Evolutionary conservation across 2,113 vertebrate genomes (phyloP).

Genomic region (Grammatotria lemairii): DNA sequence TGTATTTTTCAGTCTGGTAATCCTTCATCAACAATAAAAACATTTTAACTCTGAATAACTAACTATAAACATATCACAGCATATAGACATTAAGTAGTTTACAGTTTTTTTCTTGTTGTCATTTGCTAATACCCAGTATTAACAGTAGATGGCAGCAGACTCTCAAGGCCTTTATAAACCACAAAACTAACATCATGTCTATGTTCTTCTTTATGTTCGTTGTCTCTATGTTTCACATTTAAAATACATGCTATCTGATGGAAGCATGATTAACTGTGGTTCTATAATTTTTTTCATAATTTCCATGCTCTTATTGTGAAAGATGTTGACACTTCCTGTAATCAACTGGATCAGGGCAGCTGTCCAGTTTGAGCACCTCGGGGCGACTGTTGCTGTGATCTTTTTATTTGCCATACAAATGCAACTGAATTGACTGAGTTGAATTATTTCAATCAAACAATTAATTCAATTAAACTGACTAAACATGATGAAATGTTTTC

Average conservation of each 20-base stretch:
- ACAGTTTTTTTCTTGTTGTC: fast-evolving
- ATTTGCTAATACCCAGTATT: fast-evolving
- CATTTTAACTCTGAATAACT: background rate
- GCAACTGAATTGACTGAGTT: fast-evolving
- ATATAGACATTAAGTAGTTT: background rate
- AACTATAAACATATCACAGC: fast-evolving
- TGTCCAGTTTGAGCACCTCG: fast-evolving
- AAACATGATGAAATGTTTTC: background rate
- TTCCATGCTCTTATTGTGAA: background rate
- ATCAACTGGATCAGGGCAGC: fast-evolving
- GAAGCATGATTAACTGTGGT: background rate
- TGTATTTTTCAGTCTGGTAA: background rate
- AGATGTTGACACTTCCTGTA: fast-evolving
- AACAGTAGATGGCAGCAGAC: background rate
- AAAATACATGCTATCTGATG: fast-evolving
- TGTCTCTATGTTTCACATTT: background rate
- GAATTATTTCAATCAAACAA: background rate
- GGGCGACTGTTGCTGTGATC: fast-evolving
- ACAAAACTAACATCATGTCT: background rate
- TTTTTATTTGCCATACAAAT: fast-evolving
- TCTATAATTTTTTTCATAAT: fast-evolving
- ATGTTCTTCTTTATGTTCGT: fast-evolving
- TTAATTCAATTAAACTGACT: background rate
- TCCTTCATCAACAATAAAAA: background rate
- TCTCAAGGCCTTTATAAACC: background rate